A percentile compares a stretch with the other conserved stretches of the same genome.
phyloP scores from a whole-genome alignment of 1,140 invertebrate genomes.

The Coenobita brevimanus region DNA sequence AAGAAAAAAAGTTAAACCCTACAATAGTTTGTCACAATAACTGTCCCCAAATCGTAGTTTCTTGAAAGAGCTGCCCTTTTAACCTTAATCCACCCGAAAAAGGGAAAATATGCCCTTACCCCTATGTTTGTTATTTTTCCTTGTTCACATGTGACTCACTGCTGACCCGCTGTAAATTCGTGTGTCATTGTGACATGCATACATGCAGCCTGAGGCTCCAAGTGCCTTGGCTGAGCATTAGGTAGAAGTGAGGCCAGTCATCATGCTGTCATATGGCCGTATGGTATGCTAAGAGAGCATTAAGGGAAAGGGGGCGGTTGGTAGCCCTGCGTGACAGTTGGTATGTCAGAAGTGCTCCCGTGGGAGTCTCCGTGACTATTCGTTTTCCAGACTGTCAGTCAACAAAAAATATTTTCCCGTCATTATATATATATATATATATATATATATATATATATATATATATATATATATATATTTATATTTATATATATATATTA shows the following conservation, averaged over 20 bases:
- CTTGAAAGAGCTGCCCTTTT: not conserved
- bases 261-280: too few species aligned
- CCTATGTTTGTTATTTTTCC: not conserved
- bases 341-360: too few species aligned
- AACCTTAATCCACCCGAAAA: not conserved
- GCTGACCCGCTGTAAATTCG: not conserved
- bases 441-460: slow-evolving; percentile 32
- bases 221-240: too few species aligned
- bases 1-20: not conserved
- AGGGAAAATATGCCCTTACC: not conserved
- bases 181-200: not conserved
- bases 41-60: too few species aligned
- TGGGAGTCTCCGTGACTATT: not conserved
- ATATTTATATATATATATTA: not conserved
- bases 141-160: not conserved
- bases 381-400: not conserved
- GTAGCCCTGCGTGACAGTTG: too few species aligned
- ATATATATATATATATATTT: slow-evolving; percentile 11
- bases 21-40: not conserved
- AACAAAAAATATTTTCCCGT: not conserved
- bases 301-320: too few species aligned
- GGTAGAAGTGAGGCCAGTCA: too few species aligned
- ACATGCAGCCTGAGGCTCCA: too few species aligned
- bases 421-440: slow-evolving; percentile 29
- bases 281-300: too few species aligned